Base-by-base conservation (phyloP, 2,797 vertebrate species). In the Neopelma chrysocephalum region DNA sequence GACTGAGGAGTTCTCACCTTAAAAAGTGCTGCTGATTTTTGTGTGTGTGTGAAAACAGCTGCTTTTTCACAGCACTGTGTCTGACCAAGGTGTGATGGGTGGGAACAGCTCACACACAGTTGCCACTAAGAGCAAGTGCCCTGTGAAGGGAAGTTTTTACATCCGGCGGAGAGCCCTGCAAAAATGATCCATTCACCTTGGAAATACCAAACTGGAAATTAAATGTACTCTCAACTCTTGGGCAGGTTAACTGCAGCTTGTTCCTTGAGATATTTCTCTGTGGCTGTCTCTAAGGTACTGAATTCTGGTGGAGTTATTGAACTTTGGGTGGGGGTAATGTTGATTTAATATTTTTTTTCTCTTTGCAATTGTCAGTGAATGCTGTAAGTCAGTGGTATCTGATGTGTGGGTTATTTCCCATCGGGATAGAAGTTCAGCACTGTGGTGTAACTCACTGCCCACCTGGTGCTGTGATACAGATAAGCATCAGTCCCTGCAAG, bases 321-420 rank as follows among this genome's bases (percentile, higher is more conserved):
- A 50, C 57, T 73, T 6, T 51, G 3, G 0, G 45, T 1, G 3
- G 5, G 14, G 17, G 10, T 0, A 42, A 2, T 23, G 42, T 70
- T 19, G 51, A 6, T 53, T 61, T 36, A 1, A 0, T 62, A 26
- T 16, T 26, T n/a, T 43, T 23, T 45, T 36, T 2, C 22, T 34
- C n/a, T 3, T 18, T 23, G 27, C 64, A n/a, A 0, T 1, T 38
- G 53, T 26, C 38, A 4, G 68, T 60, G 45, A 48, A 6, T 43
- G 27, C 32, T n/a, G 22, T 14, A 23, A 12, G 61, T 13, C 54
- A 64, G 71, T 1, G 45, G 4, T 45, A 2, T 11, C 3, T 27
- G 64, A 13, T 10, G 18, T 17, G 62, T 26, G 87, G 29, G 15
- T 19, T 47, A 1, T 71, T 72, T 60, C 80, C 43, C 62, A 3